Conservation (phyloP, 1,140 invertebrate species). For the Delia radicum region DNA sequence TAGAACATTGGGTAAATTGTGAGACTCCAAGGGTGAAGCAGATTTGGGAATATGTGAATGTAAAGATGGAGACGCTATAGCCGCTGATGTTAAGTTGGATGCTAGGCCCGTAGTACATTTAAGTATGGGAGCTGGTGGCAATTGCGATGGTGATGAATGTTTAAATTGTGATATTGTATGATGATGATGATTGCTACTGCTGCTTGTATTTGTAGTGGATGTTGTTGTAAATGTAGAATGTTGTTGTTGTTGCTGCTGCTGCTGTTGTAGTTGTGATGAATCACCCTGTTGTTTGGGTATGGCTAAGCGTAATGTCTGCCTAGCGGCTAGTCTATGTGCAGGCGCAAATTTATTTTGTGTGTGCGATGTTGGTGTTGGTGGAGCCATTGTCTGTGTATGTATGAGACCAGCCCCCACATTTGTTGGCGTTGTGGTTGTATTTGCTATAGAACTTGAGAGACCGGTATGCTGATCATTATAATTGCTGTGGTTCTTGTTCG, state of each 20-base stretch:
- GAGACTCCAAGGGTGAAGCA: conserved; percentile 47
- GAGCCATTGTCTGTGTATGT: not conserved
- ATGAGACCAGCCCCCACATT: not conserved
- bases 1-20: conserved; percentile 47
- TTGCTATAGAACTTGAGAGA: not conserved
- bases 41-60: conserved; percentile 41
- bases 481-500: conserved; percentile 3
- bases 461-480: conserved; percentile 7
- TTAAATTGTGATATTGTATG: conserved; percentile 33
- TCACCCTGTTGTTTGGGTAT: conserved; percentile 52
- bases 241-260: not conserved
- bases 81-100: not conserved
- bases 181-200: not conserved
- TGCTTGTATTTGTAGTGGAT: no score
- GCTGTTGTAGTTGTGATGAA: conserved; percentile 18
- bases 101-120: conserved; percentile 33
- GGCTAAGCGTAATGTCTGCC: conserved; percentile 48
- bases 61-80: not conserved
- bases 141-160: conserved; percentile 46
- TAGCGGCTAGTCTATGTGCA: conserved; percentile 51
- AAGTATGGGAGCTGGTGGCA: conserved; percentile 46
- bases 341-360: conserved; percentile 48
- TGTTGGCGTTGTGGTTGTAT: not conserved
- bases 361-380: not conserved
- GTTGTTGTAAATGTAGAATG: no score